Evolutionary conservation across 2,797 vertebrate species (phyloP).

Genomic region (Esox lucius): DNA sequence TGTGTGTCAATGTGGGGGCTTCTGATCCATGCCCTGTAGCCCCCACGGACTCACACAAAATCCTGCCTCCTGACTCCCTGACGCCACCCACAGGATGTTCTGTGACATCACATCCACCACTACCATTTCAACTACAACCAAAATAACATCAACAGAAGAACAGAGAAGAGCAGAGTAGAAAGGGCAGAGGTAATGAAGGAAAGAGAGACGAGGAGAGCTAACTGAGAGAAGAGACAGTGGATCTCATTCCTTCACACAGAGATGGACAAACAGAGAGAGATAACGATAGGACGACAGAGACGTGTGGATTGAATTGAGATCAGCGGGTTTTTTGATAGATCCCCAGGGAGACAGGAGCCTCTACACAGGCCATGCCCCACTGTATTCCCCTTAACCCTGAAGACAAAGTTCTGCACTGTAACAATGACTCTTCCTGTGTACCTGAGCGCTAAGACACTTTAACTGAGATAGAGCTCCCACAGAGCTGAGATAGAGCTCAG

Average conservation of each 20-base stretch:
- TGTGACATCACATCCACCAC: conserved; percentile 8
- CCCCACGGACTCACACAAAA: conserved; percentile 2
- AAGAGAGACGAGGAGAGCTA: not conserved
- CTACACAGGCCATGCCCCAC: not conserved
- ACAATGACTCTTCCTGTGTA: not conserved
- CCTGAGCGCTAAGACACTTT: not conserved
- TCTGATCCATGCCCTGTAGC: conserved; percentile 47
- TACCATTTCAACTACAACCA: not conserved
- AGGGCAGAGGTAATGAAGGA: conserved; percentile 18
- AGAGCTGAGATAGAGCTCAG: not conserved
- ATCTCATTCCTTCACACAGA: not conserved
- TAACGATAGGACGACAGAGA: not conserved
- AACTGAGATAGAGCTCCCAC: not conserved
- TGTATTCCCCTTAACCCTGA: not conserved
- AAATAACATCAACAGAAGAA: not conserved
- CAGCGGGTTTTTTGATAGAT: not conserved
- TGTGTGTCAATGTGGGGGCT: conserved; percentile 47
- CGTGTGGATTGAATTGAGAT: not conserved
- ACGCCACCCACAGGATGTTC: conserved; percentile 9
- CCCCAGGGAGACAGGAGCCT: not conserved
- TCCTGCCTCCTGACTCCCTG: conserved; percentile 13
- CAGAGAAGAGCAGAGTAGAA: conserved; percentile 2
- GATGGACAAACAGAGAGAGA: not conserved
- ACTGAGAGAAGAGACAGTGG: not conserved
- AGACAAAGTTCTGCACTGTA: not conserved